Percentiles rank a stretch among this genome's conserved stretches.
These are phyloP conservation scores for Notiomystis cincta DNA, from an alignment of 2,113 vertebrate species.

Conservation along the genomic window DNA sequence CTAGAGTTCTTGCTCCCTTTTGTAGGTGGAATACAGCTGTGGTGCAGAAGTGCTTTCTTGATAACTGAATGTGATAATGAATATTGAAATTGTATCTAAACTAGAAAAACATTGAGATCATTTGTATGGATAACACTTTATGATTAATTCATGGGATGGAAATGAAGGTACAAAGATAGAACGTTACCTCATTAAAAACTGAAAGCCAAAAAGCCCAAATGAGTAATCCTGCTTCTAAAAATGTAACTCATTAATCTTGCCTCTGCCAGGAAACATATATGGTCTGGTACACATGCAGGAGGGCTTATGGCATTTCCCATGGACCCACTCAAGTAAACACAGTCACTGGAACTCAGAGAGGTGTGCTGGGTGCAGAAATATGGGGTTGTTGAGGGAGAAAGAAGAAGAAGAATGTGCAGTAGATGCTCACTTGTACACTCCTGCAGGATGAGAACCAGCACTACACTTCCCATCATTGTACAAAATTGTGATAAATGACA, in stretches of 20 bases:
- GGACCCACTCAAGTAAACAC: background rate
- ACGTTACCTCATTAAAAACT: background rate
- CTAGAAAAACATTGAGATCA: background rate
- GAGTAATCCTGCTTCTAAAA: constrained; percentile 19
- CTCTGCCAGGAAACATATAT: background rate
- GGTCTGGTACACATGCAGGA: background rate
- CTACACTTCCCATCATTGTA: background rate
- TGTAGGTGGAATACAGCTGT: background rate
- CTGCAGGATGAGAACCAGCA: background rate
- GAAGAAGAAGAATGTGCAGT: background rate
- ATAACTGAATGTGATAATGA: background rate
- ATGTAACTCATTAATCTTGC: background rate
- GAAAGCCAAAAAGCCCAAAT: background rate
- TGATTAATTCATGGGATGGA: constrained; percentile 23
- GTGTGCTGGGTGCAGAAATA: background rate
- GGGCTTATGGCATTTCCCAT: background rate
- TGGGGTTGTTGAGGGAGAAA: background rate
- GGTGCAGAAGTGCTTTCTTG: background rate
- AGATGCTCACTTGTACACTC: background rate
- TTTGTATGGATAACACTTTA: background rate
- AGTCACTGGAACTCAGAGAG: background rate
- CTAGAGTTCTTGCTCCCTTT: background rate
- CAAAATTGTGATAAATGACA: too few relatives aligned
- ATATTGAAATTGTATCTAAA: background rate
- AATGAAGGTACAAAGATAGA: constrained; percentile 2